Percentiles rank a stretch among this genome's conserved stretches.
These are phyloP conservation scores for Nematolebias whitei DNA, from an alignment of 2,113 vertebrate species.

Conservation along the genomic window DNA sequence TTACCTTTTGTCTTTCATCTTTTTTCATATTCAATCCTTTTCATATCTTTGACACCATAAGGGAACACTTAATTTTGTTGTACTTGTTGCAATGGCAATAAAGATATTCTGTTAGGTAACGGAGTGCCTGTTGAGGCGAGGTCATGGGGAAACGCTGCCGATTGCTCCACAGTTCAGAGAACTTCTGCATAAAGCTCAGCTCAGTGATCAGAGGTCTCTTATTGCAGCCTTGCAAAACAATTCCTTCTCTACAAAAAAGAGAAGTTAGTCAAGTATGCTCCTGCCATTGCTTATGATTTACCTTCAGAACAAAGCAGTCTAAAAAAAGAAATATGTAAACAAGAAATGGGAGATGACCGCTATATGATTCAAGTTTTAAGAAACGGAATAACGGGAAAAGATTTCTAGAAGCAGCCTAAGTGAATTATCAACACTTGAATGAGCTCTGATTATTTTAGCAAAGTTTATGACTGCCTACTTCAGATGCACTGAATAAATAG, in stretches of 20 bases:
- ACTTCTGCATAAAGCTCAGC: not conserved
- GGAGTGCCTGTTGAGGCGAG: too few species aligned
- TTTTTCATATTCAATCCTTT: too few species aligned
- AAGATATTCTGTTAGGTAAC: too few species aligned
- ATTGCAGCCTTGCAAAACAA: not conserved
- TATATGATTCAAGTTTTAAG: not conserved
- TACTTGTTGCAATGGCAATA: too few species aligned
- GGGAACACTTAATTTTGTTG: too few species aligned
- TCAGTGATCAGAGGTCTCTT: not conserved
- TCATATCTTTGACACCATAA: too few species aligned
- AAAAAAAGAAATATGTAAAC: not conserved
- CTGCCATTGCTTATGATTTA: not conserved
- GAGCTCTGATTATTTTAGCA: not conserved
- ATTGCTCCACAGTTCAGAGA: not conserved
- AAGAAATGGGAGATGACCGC: not conserved
- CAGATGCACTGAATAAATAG: slow-evolving; percentile 7
- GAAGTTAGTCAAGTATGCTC: not conserved
- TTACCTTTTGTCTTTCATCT: too few species aligned
- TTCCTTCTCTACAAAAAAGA: not conserved
- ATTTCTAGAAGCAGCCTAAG: not conserved
- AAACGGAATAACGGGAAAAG: not conserved
- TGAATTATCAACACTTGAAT: not conserved
- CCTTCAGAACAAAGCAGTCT: not conserved
- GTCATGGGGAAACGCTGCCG: too few species aligned
- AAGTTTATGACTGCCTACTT: not conserved